phyloP scores from a whole-genome alignment of 2,797 vertebrate genomes.

The Sciurus vulgaris region DNA sequence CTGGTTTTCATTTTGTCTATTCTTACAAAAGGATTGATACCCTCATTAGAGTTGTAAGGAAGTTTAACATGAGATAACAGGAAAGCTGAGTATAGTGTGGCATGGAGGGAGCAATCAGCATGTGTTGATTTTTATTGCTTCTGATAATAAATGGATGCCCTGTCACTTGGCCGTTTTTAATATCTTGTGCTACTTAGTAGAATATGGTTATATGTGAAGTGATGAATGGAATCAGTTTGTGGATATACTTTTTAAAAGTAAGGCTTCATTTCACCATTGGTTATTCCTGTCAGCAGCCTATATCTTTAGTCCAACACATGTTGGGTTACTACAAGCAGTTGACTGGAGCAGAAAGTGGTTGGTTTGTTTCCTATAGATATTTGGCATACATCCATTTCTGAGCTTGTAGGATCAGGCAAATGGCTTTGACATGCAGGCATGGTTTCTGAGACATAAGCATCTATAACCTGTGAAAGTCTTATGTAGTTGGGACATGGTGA shows the following conservation, averaged over 20 bases:
- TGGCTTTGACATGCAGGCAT: slow-evolving; percentile 7
- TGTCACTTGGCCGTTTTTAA: slow-evolving; percentile 18
- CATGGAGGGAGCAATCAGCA: rapidly evolving
- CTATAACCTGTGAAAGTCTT: not conserved
- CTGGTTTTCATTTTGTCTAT: slow-evolving; percentile 2
- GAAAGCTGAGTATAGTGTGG: not conserved
- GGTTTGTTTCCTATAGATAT: not conserved
- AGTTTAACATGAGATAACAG: not conserved
- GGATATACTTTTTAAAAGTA: not conserved
- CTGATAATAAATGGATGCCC: not conserved
- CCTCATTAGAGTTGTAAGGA: not conserved
- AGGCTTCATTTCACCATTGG: not conserved
- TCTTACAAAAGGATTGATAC: not conserved
- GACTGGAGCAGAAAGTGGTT: not conserved
- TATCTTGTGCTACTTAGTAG: slow-evolving; percentile 34
- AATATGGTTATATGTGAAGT: not conserved
- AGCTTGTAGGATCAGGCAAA: not conserved
- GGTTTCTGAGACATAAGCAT: not conserved
- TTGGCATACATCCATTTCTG: not conserved
- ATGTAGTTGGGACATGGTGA: too few relatives aligned
- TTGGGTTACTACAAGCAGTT: not conserved
- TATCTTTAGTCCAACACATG: not conserved
- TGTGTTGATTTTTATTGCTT: not conserved
- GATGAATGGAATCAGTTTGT: slow-evolving; percentile 30
- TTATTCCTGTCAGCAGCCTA: not conserved